These are phyloP conservation scores for Protonemura montana DNA, from an alignment of 2,888 invertebrate species.

Conservation along the genomic window DNA sequence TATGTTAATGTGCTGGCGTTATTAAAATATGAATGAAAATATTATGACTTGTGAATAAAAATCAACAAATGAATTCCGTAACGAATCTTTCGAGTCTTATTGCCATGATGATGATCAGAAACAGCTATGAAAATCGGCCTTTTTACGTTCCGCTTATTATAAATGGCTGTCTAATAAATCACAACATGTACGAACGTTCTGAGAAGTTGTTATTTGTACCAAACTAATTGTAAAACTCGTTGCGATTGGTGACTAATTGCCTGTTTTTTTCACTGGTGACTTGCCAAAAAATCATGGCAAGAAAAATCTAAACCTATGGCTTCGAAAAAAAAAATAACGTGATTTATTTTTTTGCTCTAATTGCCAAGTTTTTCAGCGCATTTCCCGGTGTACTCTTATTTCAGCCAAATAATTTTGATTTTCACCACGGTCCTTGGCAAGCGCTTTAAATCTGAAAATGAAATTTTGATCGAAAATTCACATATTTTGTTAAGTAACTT, in stretches of 20 bases:
- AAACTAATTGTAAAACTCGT: constrained; percentile 23
- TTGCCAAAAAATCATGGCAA: not conserved
- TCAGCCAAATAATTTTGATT: no score
- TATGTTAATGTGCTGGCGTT: no score
- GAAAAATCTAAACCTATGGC: not conserved
- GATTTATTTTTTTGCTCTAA: no score
- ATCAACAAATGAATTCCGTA: not conserved
- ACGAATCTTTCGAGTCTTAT: not conserved
- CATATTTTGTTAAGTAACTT: no score
- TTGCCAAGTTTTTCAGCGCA: no score
- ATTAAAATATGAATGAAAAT: not conserved
- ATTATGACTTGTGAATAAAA: not conserved
- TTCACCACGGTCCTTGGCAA: no score
- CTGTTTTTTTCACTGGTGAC: not conserved
- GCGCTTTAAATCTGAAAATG: no score
- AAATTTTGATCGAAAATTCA: no score
- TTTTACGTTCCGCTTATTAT: not conserved
- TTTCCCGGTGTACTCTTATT: no score
- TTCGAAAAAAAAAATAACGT: no score
- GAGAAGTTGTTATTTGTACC: constrained; percentile 14
- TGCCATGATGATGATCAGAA: not conserved
- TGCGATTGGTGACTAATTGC: constrained; percentile 20
- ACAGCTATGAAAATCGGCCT: not conserved
- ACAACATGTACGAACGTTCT: not conserved
- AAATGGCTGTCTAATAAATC: constrained; percentile 28